Percentiles rank a stretch among this genome's conserved stretches.
Evolutionary conservation across 2,113 vertebrate species (phyloP).

Genomic region (Manacus vitellinus): DNA sequence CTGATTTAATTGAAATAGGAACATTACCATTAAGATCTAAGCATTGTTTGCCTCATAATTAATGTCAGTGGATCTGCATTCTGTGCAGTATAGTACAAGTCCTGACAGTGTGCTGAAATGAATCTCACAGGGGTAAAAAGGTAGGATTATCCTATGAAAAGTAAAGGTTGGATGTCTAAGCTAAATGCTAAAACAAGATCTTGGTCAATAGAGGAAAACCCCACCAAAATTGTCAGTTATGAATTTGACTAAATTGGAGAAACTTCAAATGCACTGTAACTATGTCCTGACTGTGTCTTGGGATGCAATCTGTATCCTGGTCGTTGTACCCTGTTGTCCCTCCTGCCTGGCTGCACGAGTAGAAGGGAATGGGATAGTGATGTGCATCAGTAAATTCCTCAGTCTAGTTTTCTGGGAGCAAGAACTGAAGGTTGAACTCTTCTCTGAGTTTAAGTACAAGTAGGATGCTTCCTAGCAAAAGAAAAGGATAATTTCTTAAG

Average conservation of each 20-base stretch:
- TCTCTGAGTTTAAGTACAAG: background rate
- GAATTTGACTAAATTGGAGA: background rate
- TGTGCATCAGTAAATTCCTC: background rate
- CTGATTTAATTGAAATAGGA: background rate
- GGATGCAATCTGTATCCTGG: background rate
- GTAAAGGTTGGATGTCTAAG: background rate
- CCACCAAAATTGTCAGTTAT: background rate
- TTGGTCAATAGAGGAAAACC: background rate
- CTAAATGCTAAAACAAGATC: background rate
- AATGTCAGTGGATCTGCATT: background rate
- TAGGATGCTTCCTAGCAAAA: background rate
- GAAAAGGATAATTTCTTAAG: background rate
- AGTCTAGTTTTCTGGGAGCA: background rate
- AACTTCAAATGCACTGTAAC: background rate
- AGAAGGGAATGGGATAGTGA: background rate
- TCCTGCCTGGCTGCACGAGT: background rate
- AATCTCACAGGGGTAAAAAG: background rate
- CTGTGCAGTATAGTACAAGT: background rate
- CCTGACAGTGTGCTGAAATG: background rate
- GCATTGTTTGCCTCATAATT: background rate
- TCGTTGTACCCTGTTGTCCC: background rate
- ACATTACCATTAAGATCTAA: background rate
- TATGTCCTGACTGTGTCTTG: background rate
- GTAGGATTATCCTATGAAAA: background rate
- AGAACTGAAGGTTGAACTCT: background rate